Evolutionary conservation across 2,797 vertebrate species (phyloP), one percentile per base, ranked within the genome.

Genomic region (Brotogeris chrysoptera): DNA sequence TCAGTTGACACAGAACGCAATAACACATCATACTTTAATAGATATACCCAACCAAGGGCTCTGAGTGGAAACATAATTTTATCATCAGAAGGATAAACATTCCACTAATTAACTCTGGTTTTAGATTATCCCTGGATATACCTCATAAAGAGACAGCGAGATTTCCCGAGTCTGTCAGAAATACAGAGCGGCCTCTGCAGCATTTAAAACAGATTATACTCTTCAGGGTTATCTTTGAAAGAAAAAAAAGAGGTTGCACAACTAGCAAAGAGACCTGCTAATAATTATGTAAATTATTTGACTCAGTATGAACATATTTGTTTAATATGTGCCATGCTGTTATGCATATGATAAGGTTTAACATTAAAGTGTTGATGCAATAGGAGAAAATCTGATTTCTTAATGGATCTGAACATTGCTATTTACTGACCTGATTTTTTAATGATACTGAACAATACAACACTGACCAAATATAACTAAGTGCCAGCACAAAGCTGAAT

Each of bases 291-390:
- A 96, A 77, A 91, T 92, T 88, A 77, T 95, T 89, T 88, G n/a
- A 80, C 85, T 91, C 82, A 44, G 50, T 93, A 88, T 76, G 84
- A 95, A 93, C 38, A 86, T 95, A 85, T 93, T 95, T 93, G 55
- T 95, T 96, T 92, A 93, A 97, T 95, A 95, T 77, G 76, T 88
- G 74, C 36, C 93, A 83, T 49, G 82, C 77, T 94, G 92, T 74
- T 96, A 89, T 17, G 34, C 84, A 64, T 85, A 86, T 74, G 36
- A 92, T 80, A 94, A 94, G n/a, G 39, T 76, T 91, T 92, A 95
- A 84, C 39, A 88, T 64, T 86, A 52, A 94, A 86, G 27, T 82
- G 65, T 85, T 81, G 66, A 95, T 92, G 65, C 59, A 91, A 76
- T 13, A 86, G 38, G 43, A 84, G 60, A 91, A 94, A 93, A 88